A percentile compares a stretch with the other conserved stretches of the same genome.
Conservation (phyloP, 2,888 invertebrate species). For the Drosophila fulvimacula region DNA sequence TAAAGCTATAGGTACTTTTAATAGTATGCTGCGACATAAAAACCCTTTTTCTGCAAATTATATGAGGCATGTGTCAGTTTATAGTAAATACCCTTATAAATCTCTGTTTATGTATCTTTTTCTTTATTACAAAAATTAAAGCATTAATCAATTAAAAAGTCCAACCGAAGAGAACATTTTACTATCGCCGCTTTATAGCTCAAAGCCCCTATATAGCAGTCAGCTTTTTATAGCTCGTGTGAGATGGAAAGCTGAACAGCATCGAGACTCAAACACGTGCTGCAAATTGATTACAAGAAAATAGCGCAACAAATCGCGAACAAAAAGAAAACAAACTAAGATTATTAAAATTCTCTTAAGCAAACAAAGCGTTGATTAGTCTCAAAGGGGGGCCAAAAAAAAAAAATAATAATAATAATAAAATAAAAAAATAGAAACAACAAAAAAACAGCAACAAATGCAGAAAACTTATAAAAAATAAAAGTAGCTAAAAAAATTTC, state of each 20-base stretch:
- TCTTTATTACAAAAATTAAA: neutral
- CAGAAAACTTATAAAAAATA: conserved; percentile 20
- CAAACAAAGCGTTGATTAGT: conserved; percentile 55
- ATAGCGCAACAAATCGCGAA: conserved; percentile 16
- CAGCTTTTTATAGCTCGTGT: conserved; percentile 18
- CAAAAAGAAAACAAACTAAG: conserved; percentile 16
- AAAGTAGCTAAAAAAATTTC: conserved; percentile 36
- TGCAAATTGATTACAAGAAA: conserved; percentile 66
- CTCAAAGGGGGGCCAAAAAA: conserved; percentile 21
- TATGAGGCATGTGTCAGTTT: neutral
- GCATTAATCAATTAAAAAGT: neutral
- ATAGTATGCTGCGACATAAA: neutral
- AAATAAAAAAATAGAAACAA: no score
- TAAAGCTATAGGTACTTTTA: neutral
- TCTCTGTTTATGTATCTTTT: neutral
- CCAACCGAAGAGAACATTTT: neutral
- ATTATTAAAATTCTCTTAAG: conserved; percentile 51
- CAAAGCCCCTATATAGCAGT: conserved; percentile 5
- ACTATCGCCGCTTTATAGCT: conserved; percentile 13
- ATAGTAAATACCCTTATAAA: neutral
- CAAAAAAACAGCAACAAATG: conserved; percentile 11
- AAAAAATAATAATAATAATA: no score
- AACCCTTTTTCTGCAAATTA: neutral
- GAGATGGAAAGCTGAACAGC: conserved; percentile 70
- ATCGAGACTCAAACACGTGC: conserved; percentile 61